A percentile compares a stretch with the other conserved stretches of the same genome.
phyloP scores from a whole-genome alignment of 2,888 invertebrate species.

The Alentia gelatinosa region DNA sequence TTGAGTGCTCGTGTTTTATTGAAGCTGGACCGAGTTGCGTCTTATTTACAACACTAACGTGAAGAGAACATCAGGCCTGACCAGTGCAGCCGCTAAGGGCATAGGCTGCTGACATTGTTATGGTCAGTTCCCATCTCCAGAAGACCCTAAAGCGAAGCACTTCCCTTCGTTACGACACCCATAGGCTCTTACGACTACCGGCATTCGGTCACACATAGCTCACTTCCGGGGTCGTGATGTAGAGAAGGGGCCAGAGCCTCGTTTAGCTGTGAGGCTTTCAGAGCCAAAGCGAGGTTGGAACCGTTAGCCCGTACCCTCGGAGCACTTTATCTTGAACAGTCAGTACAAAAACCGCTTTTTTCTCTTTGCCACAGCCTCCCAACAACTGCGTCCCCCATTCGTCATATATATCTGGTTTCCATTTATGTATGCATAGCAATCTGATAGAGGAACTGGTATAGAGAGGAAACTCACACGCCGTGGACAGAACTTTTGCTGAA shows the following conservation, averaged over 20 bases:
- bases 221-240: not conserved
- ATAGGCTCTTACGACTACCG: not conserved
- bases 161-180: not conserved
- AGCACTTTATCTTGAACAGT: not conserved
- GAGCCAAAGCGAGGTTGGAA: not conserved
- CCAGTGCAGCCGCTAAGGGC: no score
- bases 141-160: not conserved
- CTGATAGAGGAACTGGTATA: no score
- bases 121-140: no score
- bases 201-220: not conserved
- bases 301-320: not conserved
- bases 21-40: no score
- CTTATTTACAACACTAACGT: no score
- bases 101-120: no score
- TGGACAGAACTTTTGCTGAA: no score
- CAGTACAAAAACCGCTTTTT: not conserved
- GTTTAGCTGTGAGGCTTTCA: not conserved
- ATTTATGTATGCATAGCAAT: no score
- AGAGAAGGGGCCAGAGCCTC: not conserved
- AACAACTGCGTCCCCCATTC: not conserved
- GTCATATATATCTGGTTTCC: not conserved
- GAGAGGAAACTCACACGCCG: no score
- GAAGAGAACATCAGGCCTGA: no score
- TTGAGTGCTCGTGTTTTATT: no score
- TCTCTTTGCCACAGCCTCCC: no score